Conservation (phyloP, 2,888 invertebrate genomes). For the Zootermopsis nevadensis region DNA sequence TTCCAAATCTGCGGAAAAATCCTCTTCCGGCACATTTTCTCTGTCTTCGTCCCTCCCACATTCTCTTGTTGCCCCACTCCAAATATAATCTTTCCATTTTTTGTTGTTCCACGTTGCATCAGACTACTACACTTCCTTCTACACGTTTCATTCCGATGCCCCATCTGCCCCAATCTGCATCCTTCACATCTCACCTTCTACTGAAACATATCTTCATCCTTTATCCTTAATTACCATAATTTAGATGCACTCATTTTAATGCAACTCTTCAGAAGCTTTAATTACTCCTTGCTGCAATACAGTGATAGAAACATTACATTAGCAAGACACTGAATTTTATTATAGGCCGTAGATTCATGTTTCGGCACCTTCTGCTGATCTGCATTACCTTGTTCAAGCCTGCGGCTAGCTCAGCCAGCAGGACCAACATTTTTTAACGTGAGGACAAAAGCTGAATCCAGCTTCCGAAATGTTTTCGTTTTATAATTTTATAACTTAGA, state of each 20-base stretch:
- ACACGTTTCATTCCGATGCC: not conserved
- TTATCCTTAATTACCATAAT: not conserved
- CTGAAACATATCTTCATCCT: not conserved
- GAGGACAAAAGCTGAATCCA: too few relatives aligned
- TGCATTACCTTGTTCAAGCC: too few relatives aligned
- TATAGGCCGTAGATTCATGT: too few relatives aligned
- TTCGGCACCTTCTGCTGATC: too few relatives aligned
- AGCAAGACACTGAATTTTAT: not conserved
- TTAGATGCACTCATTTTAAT: not conserved
- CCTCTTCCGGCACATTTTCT: slow-evolving; percentile 3
- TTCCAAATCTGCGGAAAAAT: slow-evolving; percentile 12
- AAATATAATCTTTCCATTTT: not conserved
- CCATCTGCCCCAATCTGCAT: slow-evolving; percentile 8
- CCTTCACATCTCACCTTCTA: not conserved
- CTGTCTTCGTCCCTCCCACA: not conserved
- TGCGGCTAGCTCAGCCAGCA: too few relatives aligned
- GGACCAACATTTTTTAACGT: too few relatives aligned
- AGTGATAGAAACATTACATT: not conserved
- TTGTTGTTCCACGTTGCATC: not conserved
- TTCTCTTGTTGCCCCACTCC: slow-evolving; percentile 12
- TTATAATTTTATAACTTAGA: too few relatives aligned
- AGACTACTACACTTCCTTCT: not conserved
- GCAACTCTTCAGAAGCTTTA: too few relatives aligned
- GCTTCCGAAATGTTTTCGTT: too few relatives aligned
- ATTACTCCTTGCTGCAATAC: not conserved